Conservation (phyloP, 2,113 vertebrate genomes). For the Oriolus oriolus region DNA sequence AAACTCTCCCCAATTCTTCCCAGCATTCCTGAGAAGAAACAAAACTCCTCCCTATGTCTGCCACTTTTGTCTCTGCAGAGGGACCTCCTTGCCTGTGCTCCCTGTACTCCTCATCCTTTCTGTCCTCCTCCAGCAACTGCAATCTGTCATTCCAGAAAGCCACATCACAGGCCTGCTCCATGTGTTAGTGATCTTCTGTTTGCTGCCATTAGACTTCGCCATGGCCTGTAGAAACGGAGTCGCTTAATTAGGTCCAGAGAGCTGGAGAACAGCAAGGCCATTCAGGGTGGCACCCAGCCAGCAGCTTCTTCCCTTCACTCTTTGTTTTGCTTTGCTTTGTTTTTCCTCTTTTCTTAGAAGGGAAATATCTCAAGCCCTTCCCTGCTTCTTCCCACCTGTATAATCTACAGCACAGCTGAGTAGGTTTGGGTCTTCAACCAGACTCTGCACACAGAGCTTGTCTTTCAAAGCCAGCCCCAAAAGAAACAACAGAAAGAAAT, state of each 20-base stretch:
- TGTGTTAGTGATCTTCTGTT: conserved; percentile 44
- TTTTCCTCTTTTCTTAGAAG: conserved; percentile 15
- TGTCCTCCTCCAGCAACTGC: background rate
- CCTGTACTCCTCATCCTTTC: background rate
- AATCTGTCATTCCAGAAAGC: conserved; percentile 49
- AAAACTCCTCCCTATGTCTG: conserved; percentile 62
- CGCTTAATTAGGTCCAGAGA: conserved; percentile 32
- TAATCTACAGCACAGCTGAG: background rate
- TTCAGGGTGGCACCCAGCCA: background rate
- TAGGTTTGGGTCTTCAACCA: background rate
- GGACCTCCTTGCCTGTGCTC: background rate
- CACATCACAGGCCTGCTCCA: conserved; percentile 30
- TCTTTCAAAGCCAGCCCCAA: background rate
- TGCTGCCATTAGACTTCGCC: background rate
- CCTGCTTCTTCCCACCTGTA: background rate
- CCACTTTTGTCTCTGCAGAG: conserved; percentile 37
- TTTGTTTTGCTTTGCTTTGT: background rate
- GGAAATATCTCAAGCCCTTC: background rate
- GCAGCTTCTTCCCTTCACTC: background rate
- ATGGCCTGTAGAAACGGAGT: background rate
- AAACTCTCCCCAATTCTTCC: conserved; percentile 58
- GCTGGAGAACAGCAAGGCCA: background rate
- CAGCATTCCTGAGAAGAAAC: conserved; percentile 50
- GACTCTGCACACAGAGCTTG: background rate
- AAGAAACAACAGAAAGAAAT: background rate